A percentile compares a stretch with the other conserved stretches of the same genome.
Evolutionary conservation across 2,888 invertebrate genomes (phyloP).

Genomic region (Dascillus cervinus): DNA sequence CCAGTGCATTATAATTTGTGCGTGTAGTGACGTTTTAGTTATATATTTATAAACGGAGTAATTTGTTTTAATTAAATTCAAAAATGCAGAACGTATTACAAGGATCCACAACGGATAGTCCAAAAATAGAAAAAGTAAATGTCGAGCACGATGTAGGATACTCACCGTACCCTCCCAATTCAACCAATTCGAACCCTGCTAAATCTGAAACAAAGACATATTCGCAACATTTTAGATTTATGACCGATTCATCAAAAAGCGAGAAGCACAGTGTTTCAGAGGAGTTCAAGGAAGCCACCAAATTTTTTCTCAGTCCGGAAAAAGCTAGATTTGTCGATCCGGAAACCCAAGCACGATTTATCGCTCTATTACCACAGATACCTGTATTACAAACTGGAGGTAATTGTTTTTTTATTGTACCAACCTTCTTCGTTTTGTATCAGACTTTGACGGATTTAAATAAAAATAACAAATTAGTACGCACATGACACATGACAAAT

Average conservation of each 20-base stretch:
- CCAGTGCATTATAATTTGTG: constrained; percentile 50
- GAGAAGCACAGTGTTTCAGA: constrained; percentile 95
- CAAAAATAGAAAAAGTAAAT: constrained; percentile 74
- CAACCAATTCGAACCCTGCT: constrained; percentile 70
- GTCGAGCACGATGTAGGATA: constrained; percentile 61
- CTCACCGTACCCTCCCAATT: constrained; percentile 75
- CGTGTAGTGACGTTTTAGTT: constrained; percentile 35
- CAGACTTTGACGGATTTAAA: too few species aligned
- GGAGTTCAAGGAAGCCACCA: too few species aligned
- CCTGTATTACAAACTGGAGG: too few species aligned
- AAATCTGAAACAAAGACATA: constrained; percentile 83
- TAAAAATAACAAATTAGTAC: too few species aligned
- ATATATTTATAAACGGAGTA: constrained; percentile 32
- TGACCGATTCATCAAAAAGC: constrained; percentile 91
- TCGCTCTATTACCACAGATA: too few species aligned
- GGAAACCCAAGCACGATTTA: too few species aligned
- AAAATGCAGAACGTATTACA: constrained; percentile 91
- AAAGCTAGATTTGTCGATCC: too few species aligned
- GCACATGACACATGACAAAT: too few species aligned
- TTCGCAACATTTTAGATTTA: constrained; percentile 80
- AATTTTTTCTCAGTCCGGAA: too few species aligned
- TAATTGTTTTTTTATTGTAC: too few species aligned
- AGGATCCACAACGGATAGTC: constrained; percentile 65
- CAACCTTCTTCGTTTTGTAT: too few species aligned
- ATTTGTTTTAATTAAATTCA: constrained; percentile 56